Conservation (phyloP, 2,888 invertebrate genomes). For the Amphipoea oculea region DNA sequence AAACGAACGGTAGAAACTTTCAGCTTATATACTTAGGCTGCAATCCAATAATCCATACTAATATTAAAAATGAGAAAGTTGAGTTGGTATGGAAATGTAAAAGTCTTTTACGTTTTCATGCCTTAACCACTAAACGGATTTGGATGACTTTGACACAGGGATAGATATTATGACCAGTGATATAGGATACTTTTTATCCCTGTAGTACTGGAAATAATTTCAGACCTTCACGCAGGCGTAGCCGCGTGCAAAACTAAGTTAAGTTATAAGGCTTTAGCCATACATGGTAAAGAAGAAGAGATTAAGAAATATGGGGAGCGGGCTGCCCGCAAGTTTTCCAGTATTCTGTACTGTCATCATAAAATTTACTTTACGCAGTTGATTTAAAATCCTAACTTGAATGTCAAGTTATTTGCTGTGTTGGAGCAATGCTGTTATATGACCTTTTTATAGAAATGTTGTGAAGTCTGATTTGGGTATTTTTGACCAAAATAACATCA, state of each 20-base stretch:
- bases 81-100: not conserved
- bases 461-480: not conserved
- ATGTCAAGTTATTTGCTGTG: too few relatives aligned
- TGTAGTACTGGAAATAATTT: not conserved
- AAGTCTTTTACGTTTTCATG: not conserved
- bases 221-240: too few relatives aligned
- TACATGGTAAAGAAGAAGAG: not conserved
- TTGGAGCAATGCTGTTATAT: too few relatives aligned
- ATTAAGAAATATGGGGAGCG: too few relatives aligned
- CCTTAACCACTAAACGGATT: not conserved
- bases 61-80: not conserved
- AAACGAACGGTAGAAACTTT: not conserved
- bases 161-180: not conserved
- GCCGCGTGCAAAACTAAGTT: not conserved
- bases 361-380: too few relatives aligned
- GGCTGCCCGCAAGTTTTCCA: too few relatives aligned
- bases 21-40: constrained; percentile 7
- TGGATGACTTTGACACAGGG: not conserved
- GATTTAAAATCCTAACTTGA: too few relatives aligned
- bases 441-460: not conserved
- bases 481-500: not conserved
- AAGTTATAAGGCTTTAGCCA: constrained; percentile 1
- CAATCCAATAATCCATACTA: not conserved
- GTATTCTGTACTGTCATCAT: too few relatives aligned
- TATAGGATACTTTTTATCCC: not conserved